These are phyloP conservation scores for Habropoda laboriosa DNA, from an alignment of 1,140 invertebrate genomes.

Conservation along the genomic window DNA sequence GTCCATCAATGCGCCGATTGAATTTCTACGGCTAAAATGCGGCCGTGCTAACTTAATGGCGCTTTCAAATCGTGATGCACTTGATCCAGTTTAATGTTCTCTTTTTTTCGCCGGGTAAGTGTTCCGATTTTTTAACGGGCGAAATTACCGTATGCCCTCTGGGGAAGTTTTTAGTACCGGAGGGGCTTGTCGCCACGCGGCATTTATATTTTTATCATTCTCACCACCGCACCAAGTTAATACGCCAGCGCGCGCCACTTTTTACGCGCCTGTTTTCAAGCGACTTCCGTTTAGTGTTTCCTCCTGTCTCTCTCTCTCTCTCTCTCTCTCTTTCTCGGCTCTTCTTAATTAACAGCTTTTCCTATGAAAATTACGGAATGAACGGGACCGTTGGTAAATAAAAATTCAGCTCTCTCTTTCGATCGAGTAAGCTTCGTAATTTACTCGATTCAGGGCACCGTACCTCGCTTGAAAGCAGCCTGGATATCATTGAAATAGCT, in stretches of 20 bases:
- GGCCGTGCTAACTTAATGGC: constrained; percentile 30
- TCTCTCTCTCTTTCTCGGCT: neutral
- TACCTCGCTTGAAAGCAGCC: neutral
- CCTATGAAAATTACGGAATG: neutral
- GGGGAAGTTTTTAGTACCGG: neutral
- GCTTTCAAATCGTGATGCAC: constrained; percentile 34
- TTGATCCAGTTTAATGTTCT: constrained; percentile 30
- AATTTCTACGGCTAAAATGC: constrained; percentile 31
- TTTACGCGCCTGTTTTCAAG: constrained; percentile 1
- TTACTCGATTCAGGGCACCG: neutral
- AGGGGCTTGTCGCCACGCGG: neutral
- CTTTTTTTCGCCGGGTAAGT: constrained; percentile 21
- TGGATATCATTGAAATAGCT: neutral
- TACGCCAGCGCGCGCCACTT: neutral
- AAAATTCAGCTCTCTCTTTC: constrained; percentile 4
- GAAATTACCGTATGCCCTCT: constrained; percentile 2
- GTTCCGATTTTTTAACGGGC: constrained; percentile 22
- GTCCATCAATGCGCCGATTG: constrained; percentile 8
- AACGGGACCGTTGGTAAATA: neutral
- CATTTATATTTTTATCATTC: constrained; percentile 22
- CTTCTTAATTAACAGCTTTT: neutral
- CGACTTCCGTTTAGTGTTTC: neutral
- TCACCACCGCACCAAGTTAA: constrained; percentile 3
- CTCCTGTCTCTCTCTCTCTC: no score
- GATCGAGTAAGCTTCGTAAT: neutral